phyloP scores from a whole-genome alignment of 2,113 vertebrate species.

The Macquaria ambigua region DNA sequence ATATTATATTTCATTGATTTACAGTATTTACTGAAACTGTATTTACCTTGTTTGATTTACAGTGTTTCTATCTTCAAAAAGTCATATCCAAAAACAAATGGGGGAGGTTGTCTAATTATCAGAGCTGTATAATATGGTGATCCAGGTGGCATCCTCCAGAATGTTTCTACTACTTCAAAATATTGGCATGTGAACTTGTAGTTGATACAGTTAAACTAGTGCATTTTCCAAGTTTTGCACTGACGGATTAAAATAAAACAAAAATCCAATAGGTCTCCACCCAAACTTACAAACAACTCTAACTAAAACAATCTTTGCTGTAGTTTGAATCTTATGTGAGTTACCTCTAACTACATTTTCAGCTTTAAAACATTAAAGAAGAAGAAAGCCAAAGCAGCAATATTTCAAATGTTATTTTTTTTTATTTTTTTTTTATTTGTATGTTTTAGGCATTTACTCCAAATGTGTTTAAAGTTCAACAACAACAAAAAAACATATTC shows the following conservation, averaged over 20 bases:
- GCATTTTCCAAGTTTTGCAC: background rate
- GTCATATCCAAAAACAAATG: background rate
- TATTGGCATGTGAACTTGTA: background rate
- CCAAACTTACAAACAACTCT: background rate
- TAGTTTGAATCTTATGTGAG: background rate
- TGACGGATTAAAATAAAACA: background rate
- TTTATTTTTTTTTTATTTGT: too few relatives aligned
- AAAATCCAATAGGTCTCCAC: background rate
- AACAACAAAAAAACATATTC: background rate
- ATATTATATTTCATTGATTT: background rate
- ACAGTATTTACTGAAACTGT: background rate
- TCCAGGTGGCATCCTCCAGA: background rate
- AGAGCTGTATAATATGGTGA: background rate
- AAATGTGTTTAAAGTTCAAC: too few relatives aligned
- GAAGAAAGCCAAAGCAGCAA: background rate
- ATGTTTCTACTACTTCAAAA: background rate
- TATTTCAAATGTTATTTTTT: background rate
- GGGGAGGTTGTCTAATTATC: background rate
- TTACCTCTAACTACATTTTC: background rate
- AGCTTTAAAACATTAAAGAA: background rate
- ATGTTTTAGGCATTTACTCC: background rate
- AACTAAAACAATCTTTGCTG: background rate
- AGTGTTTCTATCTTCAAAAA: background rate
- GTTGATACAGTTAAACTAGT: background rate
- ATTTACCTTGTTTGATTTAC: background rate